Percentiles rank a stretch among this genome's conserved stretches.
Conservation (phyloP, 2,888 invertebrate genomes). For the Thymelicus acteon region DNA sequence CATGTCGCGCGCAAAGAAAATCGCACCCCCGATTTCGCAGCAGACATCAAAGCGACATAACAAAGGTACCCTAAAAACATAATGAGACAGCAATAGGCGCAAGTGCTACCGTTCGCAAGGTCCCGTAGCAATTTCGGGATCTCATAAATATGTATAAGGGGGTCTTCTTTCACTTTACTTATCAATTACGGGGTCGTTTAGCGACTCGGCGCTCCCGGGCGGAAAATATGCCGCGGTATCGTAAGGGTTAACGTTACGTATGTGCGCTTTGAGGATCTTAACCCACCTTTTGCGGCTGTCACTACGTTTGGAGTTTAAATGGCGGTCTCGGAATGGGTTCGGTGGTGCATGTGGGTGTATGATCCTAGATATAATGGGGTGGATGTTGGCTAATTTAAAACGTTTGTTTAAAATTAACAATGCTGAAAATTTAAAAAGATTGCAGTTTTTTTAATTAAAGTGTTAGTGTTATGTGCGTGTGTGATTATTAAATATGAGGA, state of each 20-base stretch:
- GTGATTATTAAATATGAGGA: no score
- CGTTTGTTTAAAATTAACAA: neutral
- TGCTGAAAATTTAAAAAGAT: no score
- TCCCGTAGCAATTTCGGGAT: slow-evolving; percentile 78
- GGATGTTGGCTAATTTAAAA: neutral
- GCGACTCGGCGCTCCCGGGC: slow-evolving; percentile 67
- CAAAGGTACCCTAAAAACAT: slow-evolving; percentile 81
- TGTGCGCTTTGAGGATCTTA: slow-evolving; percentile 36
- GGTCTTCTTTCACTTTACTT: slow-evolving; percentile 84
- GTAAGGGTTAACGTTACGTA: slow-evolving; percentile 70
- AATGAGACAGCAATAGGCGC: slow-evolving; percentile 76
- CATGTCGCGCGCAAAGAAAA: slow-evolving; percentile 51
- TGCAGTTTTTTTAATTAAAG: no score
- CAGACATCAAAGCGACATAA: slow-evolving; percentile 78
- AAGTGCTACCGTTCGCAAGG: slow-evolving; percentile 82
- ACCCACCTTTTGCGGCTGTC: slow-evolving; percentile 31
- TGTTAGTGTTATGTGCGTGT: no score
- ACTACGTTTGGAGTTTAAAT: slow-evolving; percentile 29
- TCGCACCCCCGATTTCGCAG: slow-evolving; percentile 67
- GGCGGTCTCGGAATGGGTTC: slow-evolving; percentile 40
- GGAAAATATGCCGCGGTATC: slow-evolving; percentile 61
- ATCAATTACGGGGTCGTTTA: slow-evolving; percentile 84
- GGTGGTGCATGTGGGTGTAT: slow-evolving; percentile 43
- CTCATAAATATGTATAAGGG: slow-evolving; percentile 84
- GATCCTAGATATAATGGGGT: neutral